Conservation (phyloP, 2,797 vertebrate species). For the Sebastes cheni region DNA sequence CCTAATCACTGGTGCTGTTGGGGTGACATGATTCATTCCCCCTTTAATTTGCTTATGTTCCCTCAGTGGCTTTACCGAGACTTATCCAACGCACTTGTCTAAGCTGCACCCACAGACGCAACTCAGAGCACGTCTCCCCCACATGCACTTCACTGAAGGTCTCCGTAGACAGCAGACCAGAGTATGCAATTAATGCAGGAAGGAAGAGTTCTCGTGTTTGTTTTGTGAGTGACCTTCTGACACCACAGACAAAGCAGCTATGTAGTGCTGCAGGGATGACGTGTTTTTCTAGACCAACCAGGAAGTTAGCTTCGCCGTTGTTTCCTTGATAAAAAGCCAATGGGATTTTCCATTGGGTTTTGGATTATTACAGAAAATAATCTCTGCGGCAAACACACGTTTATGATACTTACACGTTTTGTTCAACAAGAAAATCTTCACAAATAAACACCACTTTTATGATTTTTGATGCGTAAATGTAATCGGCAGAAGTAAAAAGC, state of each 20-base stretch:
- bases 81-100: slow-evolving; percentile 72
- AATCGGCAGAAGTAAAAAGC: too few relatives aligned
- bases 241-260: slow-evolving; percentile 7
- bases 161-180: slow-evolving; percentile 15
- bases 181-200: slow-evolving; percentile 39
- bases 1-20: slow-evolving; percentile 49
- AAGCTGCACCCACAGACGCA: slow-evolving; percentile 56
- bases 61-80: slow-evolving; percentile 64
- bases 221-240: slow-evolving; percentile 6
- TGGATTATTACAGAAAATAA: too few relatives aligned
- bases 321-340: too few relatives aligned
- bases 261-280: too few relatives aligned
- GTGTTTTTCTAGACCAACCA: too few relatives aligned
- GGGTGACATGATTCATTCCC: slow-evolving; percentile 28
- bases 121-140: slow-evolving; percentile 41
- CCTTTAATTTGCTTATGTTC: slow-evolving; percentile 28
- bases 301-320: too few relatives aligned
- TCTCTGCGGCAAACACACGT: too few relatives aligned
- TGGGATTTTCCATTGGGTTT: too few relatives aligned
- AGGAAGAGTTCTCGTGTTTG: slow-evolving; percentile 28
- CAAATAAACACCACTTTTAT: too few relatives aligned
- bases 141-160: slow-evolving; percentile 57
- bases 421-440: too few relatives aligned
- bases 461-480: too few relatives aligned
- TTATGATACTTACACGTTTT: too few relatives aligned